phyloP scores from a whole-genome alignment of 1,140 invertebrate species.

The Neocloeon triangulifer region DNA sequence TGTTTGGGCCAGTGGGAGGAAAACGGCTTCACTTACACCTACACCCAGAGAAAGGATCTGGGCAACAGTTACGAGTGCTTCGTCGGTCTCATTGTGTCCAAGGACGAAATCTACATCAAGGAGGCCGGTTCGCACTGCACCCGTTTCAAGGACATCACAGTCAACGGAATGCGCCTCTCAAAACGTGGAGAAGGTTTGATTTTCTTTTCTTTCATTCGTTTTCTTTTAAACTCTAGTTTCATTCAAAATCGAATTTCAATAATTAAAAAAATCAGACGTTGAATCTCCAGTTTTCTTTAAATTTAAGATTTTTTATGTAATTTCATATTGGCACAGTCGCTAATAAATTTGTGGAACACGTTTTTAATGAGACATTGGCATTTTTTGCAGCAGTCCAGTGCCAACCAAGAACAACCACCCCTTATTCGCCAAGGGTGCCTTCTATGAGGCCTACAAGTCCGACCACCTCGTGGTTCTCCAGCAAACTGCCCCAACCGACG shows the following conservation, averaged over 20 bases:
- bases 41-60: slow-evolving; percentile 39
- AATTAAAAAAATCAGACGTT: too few relatives aligned
- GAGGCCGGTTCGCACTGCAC: slow-evolving; percentile 47
- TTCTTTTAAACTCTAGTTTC: too few relatives aligned
- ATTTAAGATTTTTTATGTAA: too few relatives aligned
- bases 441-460: slow-evolving; percentile 1
- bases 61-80: slow-evolving; percentile 43
- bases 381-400: not conserved
- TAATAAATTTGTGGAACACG: too few relatives aligned
- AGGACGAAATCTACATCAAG: slow-evolving; percentile 38
- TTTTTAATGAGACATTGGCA: too few relatives aligned
- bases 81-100: slow-evolving; percentile 36
- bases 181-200: slow-evolving; percentile 20
- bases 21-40: slow-evolving; percentile 38
- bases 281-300: too few relatives aligned
- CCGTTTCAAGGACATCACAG: slow-evolving; percentile 31
- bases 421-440: not conserved
- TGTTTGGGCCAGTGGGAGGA: slow-evolving; percentile 50
- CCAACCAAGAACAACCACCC: not conserved
- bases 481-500: not conserved
- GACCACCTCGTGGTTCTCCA: slow-evolving; percentile 6
- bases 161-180: slow-evolving; percentile 36
- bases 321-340: too few relatives aligned
- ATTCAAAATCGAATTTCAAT: too few relatives aligned
- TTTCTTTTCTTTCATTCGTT: not conserved